Base-by-base conservation (phyloP, 2,797 vertebrate species). In the Channa striata region DNA sequence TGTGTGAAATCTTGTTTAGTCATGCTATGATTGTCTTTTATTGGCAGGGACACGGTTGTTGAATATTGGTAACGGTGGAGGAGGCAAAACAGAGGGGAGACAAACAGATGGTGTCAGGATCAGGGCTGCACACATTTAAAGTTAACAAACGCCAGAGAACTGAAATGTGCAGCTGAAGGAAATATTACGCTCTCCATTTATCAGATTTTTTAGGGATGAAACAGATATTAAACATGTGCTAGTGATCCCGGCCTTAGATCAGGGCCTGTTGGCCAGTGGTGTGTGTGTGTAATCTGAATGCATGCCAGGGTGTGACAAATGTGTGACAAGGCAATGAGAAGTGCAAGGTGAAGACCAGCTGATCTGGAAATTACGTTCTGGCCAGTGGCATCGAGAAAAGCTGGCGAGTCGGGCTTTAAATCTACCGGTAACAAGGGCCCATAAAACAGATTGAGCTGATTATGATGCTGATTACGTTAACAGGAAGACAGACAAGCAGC, bases 1-100 rank as follows among this genome's bases (percentile, higher is more conserved):
- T 77, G 53, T 74, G 73, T 88, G 80, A 90, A 90, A 90, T 86
- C 74, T 44, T 59, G 74, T 89, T 91, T 84, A 72, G 85, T 82
- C 78, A 78, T 81, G 66, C 69, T 74, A 59, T 68, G 73, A 83
- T 82, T 76, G 65, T 66, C 58, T 43, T 78, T 74, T 77, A 78
- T 84, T 87, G 81, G 64, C 81, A 71, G 72, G 43, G 79, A 87
- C 72, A 84, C 57, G 79, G 57, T 70, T 84, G 84, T 79, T 88
- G 77, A 74, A 52, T 80, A 68, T 67, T 72, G 71, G 59, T 77
- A 48, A 50, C 63, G 70, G 63, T 50, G n/a, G 59, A 74, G 56
- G 40, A 83, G 59, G 66, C 40, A 69, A 72, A 67, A 59, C 59
- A 40, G 59, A 77, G 46, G 64, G 57, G 43, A 74, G 49, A 66